Evolutionary conservation across 1,140 invertebrate species (phyloP).

Genomic region (Ostrea denselamellosa): DNA sequence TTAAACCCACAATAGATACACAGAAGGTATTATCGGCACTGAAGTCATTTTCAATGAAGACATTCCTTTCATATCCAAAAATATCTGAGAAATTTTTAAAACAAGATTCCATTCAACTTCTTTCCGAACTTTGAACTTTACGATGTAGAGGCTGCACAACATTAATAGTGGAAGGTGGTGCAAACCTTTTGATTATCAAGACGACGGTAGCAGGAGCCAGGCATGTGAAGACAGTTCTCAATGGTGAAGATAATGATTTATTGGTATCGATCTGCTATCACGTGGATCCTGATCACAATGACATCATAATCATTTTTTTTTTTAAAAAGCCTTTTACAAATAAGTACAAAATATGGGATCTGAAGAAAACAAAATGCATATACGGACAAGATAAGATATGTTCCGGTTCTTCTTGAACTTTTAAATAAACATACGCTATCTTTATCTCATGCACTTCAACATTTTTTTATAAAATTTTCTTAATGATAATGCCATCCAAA

Average conservation of each 20-base stretch:
- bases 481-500: too few species aligned
- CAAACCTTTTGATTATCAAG: slow-evolving; percentile 45
- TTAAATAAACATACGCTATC: too few species aligned
- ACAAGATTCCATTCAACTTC: slow-evolving; percentile 47
- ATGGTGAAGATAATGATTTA: slow-evolving; percentile 48
- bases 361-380: slow-evolving; percentile 10
- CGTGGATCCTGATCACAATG: background rate
- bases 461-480: too few species aligned
- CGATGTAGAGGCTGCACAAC: background rate
- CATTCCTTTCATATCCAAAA: slow-evolving; percentile 35
- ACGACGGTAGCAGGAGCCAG: slow-evolving; percentile 31
- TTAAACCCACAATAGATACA: slow-evolving; percentile 45
- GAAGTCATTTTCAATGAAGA: slow-evolving; percentile 28
- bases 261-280: slow-evolving; percentile 45
- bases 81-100: slow-evolving; percentile 18
- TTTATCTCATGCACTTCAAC: too few species aligned
- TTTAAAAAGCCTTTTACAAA: background rate
- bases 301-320: slow-evolving; percentile 32
- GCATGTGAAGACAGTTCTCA: background rate
- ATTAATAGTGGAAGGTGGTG: slow-evolving; percentile 29
- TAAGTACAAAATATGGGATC: slow-evolving; percentile 49
- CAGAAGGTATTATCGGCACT: slow-evolving; percentile 29
- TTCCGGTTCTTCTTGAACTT: too few species aligned
- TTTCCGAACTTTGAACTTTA: background rate
- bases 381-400: background rate